Percentiles rank a stretch among this genome's conserved stretches.
phyloP scores from a whole-genome alignment of 2,797 vertebrate species.

The Poeciliopsis presidionis region DNA sequence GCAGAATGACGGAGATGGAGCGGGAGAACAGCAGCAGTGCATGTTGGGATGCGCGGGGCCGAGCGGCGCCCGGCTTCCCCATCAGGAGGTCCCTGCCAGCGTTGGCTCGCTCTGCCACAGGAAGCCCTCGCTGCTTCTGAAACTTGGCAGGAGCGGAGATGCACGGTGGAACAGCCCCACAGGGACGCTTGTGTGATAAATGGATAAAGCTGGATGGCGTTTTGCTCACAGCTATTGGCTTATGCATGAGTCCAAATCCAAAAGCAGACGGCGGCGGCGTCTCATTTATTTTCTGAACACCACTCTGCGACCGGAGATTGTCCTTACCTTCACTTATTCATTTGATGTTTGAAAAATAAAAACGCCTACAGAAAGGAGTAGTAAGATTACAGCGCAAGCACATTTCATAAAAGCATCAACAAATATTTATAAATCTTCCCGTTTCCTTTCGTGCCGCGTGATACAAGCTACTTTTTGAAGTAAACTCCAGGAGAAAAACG shows the following conservation, averaged over 20 bases:
- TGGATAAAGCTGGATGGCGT: constrained; percentile 65
- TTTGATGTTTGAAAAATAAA: constrained; percentile 32
- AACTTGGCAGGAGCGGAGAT: constrained; percentile 66
- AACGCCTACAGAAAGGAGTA: constrained; percentile 24
- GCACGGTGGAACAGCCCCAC: constrained; percentile 60
- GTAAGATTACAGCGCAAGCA: constrained; percentile 56
- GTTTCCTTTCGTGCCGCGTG: constrained; percentile 38
- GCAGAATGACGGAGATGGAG: constrained; percentile 13
- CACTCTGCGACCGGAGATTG: constrained; percentile 15
- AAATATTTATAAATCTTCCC: constrained; percentile 20
- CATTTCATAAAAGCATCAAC: constrained; percentile 55
- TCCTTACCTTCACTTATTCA: constrained; percentile 39
- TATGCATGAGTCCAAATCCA: constrained; percentile 46
- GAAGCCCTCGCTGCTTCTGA: constrained; percentile 59
- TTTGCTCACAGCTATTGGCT: constrained; percentile 59
- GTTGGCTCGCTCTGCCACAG: constrained; percentile 59
- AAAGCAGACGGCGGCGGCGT: constrained; percentile 37
- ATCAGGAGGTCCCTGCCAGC: constrained; percentile 58
- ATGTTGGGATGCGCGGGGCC: constrained; percentile 54
- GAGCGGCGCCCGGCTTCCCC: constrained; percentile 49
- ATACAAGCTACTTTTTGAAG: constrained; percentile 38
- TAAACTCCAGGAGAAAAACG: constrained; percentile 44
- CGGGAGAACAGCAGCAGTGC: constrained; percentile 41
- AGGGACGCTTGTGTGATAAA: constrained; percentile 65
- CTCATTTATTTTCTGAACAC: constrained; percentile 43